Evolutionary conservation across 2,113 vertebrate species (phyloP).

Genomic region (Procavia capensis): DNA sequence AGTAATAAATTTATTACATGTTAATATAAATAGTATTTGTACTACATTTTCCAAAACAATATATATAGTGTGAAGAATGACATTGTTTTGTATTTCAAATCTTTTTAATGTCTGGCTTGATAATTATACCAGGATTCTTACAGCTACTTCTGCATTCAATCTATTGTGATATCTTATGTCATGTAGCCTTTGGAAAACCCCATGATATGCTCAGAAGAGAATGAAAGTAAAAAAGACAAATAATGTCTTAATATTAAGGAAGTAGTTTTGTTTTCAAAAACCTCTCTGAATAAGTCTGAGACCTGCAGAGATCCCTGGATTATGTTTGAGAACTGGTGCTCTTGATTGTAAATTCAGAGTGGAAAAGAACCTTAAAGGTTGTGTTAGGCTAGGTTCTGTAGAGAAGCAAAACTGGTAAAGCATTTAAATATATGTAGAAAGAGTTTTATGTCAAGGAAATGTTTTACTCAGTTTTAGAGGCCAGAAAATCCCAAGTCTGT

Average conservation of each 20-base stretch:
- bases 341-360: not conserved
- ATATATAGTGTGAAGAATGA: not conserved
- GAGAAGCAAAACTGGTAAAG: too few species aligned
- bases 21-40: not conserved
- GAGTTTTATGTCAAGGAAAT: too few species aligned
- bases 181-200: not conserved
- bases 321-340: not conserved
- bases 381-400: too few species aligned
- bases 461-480: too few species aligned
- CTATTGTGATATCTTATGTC: not conserved
- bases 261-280: conserved; percentile 40
- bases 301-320: not conserved
- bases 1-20: not conserved
- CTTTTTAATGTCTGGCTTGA: conserved; percentile 15
- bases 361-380: not conserved
- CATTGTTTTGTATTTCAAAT: not conserved
- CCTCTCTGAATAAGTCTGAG: not conserved
- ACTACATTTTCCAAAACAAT: not conserved
- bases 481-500: too few species aligned
- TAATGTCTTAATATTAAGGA: conserved; percentile 5
- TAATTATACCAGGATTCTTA: conserved; percentile 34
- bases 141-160: conserved; percentile 25
- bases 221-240: conserved; percentile 49
- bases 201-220: not conserved
- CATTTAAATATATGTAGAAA: too few species aligned